Base-by-base conservation (phyloP, 92 coral and sea anemone species). In the Isaurus tuberculatus region DNA sequence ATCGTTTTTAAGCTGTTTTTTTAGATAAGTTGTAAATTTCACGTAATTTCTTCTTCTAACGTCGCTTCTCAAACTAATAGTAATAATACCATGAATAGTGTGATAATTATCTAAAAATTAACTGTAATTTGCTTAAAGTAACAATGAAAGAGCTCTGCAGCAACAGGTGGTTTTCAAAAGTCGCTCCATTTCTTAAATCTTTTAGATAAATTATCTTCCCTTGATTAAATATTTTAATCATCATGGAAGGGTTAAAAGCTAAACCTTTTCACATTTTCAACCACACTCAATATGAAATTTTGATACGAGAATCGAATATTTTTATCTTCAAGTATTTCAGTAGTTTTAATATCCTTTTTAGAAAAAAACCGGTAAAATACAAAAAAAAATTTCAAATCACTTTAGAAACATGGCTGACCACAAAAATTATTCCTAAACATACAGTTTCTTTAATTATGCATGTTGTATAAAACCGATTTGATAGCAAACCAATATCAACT, bases 141-240 rank as follows among this genome's bases (percentile, higher is more conserved):
- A 40, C 46, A 40, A 40, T 40, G 46, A 57, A 74, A 25, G 4
- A 51, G 31, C 28, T 51, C 19, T 53, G 3, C 32, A 51, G 80
- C 80, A 74, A 74, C 80, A 74, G 80, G 80, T 74, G 80, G 80
- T 51, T 53, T n/a, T 74, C 16, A 49, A 29, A 27, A n/a, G 66
- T 74, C 80, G 51, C 57, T 31, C 48, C 4, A 73, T 6, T 55
- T 51, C 42, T 25, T n/a, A 36, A 19, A 7, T 28, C 29, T 11
- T 10, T 34, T 15, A 25, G 16, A 48, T 31, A 74, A 29, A 53
- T 51, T 40, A 42, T 7, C 22, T 19, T 26, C 4, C 46, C 25
- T 33, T 29, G 43, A 49, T 9, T 28, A 31, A 74, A 49, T 33
- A 22, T 14, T 49, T 36, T 73, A 30, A 17, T 23, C 2, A 36